phyloP scores from a whole-genome alignment of 2,888 invertebrate species.

The Hemaris fuciformis region DNA sequence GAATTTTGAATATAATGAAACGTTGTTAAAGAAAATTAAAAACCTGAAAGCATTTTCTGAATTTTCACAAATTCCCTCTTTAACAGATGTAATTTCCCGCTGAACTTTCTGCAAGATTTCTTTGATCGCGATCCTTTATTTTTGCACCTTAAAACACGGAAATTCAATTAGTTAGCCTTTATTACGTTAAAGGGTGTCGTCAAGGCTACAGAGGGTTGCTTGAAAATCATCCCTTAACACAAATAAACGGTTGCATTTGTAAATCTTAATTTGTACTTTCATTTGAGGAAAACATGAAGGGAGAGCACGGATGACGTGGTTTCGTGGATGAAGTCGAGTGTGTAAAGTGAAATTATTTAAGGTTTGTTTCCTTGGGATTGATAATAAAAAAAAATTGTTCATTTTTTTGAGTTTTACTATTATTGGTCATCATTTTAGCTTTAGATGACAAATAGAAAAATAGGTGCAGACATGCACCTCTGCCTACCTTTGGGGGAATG shows the following conservation, averaged over 20 bases:
- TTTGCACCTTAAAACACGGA: conserved; percentile 17
- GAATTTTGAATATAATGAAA: neutral
- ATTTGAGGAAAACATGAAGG: neutral
- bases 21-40: neutral
- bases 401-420: neutral
- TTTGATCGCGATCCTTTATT: conserved; percentile 21
- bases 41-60: neutral
- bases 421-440: neutral
- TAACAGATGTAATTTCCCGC: neutral
- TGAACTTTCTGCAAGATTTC: neutral
- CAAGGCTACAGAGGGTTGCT: conserved; percentile 1
- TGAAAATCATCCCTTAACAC: neutral
- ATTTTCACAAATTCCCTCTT: neutral
- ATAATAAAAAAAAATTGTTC: neutral
- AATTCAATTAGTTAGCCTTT: conserved; percentile 25
- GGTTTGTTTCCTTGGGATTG: neutral
- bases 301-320: neutral
- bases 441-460: neutral
- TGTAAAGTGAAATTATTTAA: neutral
- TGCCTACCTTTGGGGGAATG: no score
- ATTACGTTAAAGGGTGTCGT: conserved; percentile 14
- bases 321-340: neutral
- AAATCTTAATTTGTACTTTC: conserved; percentile 1
- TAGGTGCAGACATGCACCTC: no score
- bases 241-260: neutral